Base-by-base conservation (phyloP, 2,113 vertebrate genomes). In the Acanthisitta chloris region DNA sequence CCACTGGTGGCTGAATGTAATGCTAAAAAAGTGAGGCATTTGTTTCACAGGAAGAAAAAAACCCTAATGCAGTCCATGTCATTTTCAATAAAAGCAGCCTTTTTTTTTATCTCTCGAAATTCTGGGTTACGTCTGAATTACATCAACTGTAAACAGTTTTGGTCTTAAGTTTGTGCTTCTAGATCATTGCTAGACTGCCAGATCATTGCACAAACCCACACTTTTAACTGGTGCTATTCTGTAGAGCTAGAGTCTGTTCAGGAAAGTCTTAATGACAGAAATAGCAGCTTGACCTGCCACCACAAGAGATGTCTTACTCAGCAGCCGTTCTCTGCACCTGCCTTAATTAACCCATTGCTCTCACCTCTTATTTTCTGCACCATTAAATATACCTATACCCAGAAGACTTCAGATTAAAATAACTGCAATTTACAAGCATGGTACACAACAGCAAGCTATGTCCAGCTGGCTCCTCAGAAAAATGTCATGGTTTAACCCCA, bases 1-100 rank as follows among this genome's bases (percentile, higher is more conserved):
- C 36, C 45, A 67, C 34, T 1, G 2, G 18, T 81, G 40, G 19
- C 52, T 76, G 61, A 55, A 79, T 14, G 29, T 28, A 57, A 61
- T 48, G 46, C 36, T 40, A 76, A 88, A 66, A 91, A 73, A 90
- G 91, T n/a, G 13, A 72, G 34, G 29, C 34, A 5, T 21, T 85
- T 86, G 59, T 76, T 90, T 81, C 21, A 42, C 73, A 76, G 33
- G 81, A 89, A 65, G 54, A 15, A 43, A 86, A 86, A 83, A 67
- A 57, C 0, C 17, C n/a, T n/a, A 51, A 16, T 36, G 18, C 34
- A 43, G 38, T 45, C 55, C 0, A 0, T 81, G 48, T 5, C 4
- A 51, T 51, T 84, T 95, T 54, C 48, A 67, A 43, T 55, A 51
- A 51, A 84, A 70, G 49, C 25, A 87, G 42, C 3, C 12, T 64